phyloP scores from a whole-genome alignment of 1,140 invertebrate genomes.

The Drosophila kanapiae region DNA sequence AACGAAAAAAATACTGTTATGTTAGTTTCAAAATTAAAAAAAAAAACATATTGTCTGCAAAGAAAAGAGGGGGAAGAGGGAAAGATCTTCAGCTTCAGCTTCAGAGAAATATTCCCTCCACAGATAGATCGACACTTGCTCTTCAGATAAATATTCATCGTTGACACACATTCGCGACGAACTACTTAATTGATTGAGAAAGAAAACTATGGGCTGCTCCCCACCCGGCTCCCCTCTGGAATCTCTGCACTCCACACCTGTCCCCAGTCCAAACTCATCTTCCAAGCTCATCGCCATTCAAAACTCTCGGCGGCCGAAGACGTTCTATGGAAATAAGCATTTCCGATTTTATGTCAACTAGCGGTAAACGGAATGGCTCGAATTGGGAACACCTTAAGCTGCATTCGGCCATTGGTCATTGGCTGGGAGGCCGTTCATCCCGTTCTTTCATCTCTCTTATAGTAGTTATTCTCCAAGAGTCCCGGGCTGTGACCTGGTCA shows the following conservation, averaged over 20 bases:
- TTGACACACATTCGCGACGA: conserved; percentile 70
- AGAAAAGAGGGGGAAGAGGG: conserved; percentile 8
- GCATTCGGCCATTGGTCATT: conserved; percentile 29
- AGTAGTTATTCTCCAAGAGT: not conserved
- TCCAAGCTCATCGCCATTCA: conserved; percentile 59
- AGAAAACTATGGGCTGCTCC: conserved; percentile 51
- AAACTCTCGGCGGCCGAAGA: conserved; percentile 43
- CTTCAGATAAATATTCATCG: conserved; percentile 65
- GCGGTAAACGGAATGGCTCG: conserved; percentile 71
- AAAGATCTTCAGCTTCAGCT: not conserved
- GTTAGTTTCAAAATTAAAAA: conserved; percentile 70
- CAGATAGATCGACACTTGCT: conserved; percentile 62
- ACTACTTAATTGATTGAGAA: conserved; percentile 77
- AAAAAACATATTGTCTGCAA: conserved; percentile 32
- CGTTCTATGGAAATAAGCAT: conserved; percentile 72
- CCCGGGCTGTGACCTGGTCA: conserved; percentile 27
- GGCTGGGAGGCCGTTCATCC: conserved; percentile 1
- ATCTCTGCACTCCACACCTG: not conserved
- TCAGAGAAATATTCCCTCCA: not conserved
- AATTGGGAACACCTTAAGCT: conserved; percentile 65
- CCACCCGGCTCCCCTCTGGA: conserved; percentile 1
- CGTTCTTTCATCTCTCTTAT: not conserved
- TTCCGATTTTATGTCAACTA: conserved; percentile 79
- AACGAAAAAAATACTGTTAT: conserved; percentile 67
- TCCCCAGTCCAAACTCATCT: conserved; percentile 2